Percentiles rank a stretch among this genome's conserved stretches.
Conservation (phyloP, 1,140 invertebrate species). For the Halesus radiatus region DNA sequence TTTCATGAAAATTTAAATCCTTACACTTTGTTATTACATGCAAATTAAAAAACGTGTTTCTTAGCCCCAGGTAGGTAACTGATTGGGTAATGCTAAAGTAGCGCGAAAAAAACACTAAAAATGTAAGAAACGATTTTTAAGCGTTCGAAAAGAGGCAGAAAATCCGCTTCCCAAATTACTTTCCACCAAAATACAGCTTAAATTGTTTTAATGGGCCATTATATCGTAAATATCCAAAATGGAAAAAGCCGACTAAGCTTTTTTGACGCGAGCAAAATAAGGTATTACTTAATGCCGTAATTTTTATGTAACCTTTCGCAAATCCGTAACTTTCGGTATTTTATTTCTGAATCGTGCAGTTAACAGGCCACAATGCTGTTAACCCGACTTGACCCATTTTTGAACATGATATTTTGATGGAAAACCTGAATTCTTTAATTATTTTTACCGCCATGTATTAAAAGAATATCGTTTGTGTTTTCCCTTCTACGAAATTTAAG, state of each 20-base stretch:
- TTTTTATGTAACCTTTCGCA: slow-evolving; percentile 2
- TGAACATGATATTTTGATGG: too few relatives aligned
- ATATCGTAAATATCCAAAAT: slow-evolving; percentile 33
- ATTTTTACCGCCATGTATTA: too few relatives aligned
- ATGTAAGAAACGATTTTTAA: too few relatives aligned
- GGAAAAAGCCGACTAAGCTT: slow-evolving; percentile 5
- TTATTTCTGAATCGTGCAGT: slow-evolving; percentile 4
- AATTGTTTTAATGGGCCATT: slow-evolving; percentile 32
- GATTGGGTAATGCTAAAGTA: too few relatives aligned
- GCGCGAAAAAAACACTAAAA: too few relatives aligned
- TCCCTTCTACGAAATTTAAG: too few relatives aligned
- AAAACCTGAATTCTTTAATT: too few relatives aligned
- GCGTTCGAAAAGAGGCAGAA: not conserved
- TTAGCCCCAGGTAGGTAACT: too few relatives aligned
- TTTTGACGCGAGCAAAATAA: slow-evolving; percentile 4
- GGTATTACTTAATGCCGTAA: slow-evolving; percentile 4
- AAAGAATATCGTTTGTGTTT: too few relatives aligned
- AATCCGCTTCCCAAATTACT: slow-evolving; percentile 6
- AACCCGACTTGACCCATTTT: not conserved
- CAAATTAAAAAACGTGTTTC: too few relatives aligned
- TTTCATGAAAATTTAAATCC: too few relatives aligned
- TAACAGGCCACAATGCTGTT: not conserved
- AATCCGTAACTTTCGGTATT: not conserved
- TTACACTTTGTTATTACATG: too few relatives aligned
- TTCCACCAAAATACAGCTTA: not conserved